A percentile compares a stretch with the other conserved stretches of the same genome.
These are phyloP conservation scores for Chaenocephalus aceratus DNA, from an alignment of 2,113 vertebrate genomes.

Conservation along the genomic window DNA sequence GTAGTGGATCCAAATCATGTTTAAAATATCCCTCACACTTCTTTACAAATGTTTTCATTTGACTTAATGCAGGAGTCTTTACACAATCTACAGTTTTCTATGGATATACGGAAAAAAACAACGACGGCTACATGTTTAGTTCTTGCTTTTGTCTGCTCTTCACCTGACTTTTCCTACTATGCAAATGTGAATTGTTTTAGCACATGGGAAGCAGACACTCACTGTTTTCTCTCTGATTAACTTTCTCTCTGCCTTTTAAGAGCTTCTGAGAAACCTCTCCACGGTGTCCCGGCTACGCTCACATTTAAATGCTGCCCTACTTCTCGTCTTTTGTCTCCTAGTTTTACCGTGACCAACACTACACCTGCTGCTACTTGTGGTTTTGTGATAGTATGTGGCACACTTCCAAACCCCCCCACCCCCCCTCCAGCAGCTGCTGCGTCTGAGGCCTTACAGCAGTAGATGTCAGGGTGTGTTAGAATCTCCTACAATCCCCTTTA, in stretches of 20 bases:
- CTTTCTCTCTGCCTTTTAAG: background rate
- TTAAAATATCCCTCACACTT: too few relatives aligned
- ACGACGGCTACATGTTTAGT: too few relatives aligned
- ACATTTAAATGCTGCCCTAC: slow-evolving; percentile 6
- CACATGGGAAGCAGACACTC: background rate
- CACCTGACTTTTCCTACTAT: background rate
- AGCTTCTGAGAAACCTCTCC: background rate
- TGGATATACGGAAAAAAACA: too few relatives aligned
- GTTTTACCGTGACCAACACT: background rate
- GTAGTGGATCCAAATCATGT: too few relatives aligned
- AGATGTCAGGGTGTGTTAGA: slow-evolving; percentile 35
- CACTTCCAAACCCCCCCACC: rapidly evolving
- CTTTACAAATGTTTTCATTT: too few relatives aligned
- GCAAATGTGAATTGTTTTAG: slow-evolving; percentile 3
- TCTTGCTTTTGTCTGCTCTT: too few relatives aligned
- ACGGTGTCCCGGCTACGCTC: slow-evolving; percentile 6
- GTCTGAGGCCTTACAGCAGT: slow-evolving; percentile 37
- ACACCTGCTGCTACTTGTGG: slow-evolving; percentile 73
- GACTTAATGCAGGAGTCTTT: background rate
- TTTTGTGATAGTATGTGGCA: slow-evolving; percentile 40
- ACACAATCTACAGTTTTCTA: too few relatives aligned
- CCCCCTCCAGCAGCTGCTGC: slow-evolving; percentile 60
- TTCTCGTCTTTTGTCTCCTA: slow-evolving; percentile 10
- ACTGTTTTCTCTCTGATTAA: slow-evolving; percentile 1
- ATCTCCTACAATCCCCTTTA: slow-evolving; percentile 44